Percentiles rank a stretch among this genome's conserved stretches.
Evolutionary conservation across 2,113 vertebrate species (phyloP).

Genomic region (Indri indri): DNA sequence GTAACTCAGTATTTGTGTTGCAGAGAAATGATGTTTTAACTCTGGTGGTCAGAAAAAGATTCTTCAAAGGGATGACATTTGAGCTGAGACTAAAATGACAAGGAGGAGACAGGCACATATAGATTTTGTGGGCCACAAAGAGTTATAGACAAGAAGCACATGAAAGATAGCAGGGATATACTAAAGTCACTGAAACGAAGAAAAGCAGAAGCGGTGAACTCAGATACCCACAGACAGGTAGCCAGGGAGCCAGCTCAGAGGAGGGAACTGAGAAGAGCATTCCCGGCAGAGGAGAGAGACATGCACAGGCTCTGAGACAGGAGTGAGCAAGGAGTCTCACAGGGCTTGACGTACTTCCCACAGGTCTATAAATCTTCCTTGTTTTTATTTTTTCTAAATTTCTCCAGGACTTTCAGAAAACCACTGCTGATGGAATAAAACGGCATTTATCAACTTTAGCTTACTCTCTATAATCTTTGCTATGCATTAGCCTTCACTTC

Average conservation of each 20-base stretch:
- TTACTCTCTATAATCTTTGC: neutral
- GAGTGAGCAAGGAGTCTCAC: neutral
- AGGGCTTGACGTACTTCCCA: neutral
- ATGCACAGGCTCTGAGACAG: neutral
- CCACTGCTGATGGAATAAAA: neutral
- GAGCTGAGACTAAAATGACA: neutral
- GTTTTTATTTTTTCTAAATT: neutral
- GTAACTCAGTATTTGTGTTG: neutral
- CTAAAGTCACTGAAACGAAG: neutral
- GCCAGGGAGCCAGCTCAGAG: neutral
- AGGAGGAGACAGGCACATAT: neutral
- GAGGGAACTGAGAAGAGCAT: accelerated
- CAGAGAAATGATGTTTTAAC: neutral
- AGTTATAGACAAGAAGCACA: neutral
- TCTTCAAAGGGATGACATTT: neutral
- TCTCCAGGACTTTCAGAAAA: neutral
- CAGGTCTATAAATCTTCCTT: neutral
- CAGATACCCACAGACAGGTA: neutral
- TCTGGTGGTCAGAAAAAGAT: neutral
- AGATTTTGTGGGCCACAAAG: neutral
- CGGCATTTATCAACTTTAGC: neutral
- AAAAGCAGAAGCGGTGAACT: neutral
- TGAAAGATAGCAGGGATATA: accelerated
- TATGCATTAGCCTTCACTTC: neutral
- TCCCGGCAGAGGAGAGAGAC: neutral